Evolutionary conservation across 2,797 vertebrate species (phyloP), one percentile per base, ranked within the genome.

Genomic region (Rhinella marina): DNA sequence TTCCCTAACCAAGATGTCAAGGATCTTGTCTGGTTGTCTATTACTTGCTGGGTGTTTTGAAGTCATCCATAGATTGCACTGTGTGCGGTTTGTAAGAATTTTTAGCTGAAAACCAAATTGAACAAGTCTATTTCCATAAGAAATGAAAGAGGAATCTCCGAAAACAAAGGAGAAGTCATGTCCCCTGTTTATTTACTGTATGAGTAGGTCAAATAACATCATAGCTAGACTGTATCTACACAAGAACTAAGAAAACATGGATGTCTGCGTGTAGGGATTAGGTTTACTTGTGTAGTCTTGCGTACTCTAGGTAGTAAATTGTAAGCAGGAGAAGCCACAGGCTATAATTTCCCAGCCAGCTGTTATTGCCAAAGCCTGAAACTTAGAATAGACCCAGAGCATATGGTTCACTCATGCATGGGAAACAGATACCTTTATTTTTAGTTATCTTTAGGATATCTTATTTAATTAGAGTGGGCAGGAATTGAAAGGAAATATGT

Each of bases 291-390:
- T 84, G 62, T 79, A 61, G 56, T 73, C 56, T 25, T 87, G 81
- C 72, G 54, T 82, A 29, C 54, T 79, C 59, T 62, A 78, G 7
- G 76, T 78, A 86, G 73, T 86, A 89, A 92, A 92, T 81, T 89
- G 91, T 90, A 84, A 87, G 84, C 90, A 92, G 90, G 90, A 92
- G 91, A 83, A 91, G 90, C 92, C 91, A 92, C 91, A 0, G 92
- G 92, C 91, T 93, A 93, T 93, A 90, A 1, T 92, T 92, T 94
- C 92, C 92, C 92, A 92, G 90, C 90, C 92, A 93, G 92, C 92
- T 93, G 93, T 92, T 94, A 91, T 91, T 92, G 91, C 92, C 89
- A 88, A 90, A 92, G 90, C 88, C 90, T 90, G 88, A 86, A n/a
- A 87, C 93, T 92, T 91, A 90, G 91, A 92, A 92, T 92, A 93